phyloP scores from a whole-genome alignment of 2,888 invertebrate species.

The Uropetala carovei region DNA sequence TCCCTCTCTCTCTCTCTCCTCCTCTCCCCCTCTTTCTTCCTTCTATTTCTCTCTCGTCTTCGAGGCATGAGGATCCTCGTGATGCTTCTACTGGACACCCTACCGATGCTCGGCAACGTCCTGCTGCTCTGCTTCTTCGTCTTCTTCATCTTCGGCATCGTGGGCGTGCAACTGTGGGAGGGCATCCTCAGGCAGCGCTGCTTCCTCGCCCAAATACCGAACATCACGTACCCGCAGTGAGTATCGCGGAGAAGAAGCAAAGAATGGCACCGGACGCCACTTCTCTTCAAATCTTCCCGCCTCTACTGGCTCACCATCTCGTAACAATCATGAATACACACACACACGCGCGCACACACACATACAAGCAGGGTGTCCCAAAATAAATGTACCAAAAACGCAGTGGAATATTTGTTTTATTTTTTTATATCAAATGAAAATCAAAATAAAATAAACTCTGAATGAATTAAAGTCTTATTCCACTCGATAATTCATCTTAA shows the following conservation, averaged over 20 bases:
- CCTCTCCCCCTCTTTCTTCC: neutral
- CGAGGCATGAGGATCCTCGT: conserved; percentile 99
- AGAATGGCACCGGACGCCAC: no score
- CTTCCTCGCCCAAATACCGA: conserved; percentile 85
- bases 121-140: conserved; percentile 99
- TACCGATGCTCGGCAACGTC: conserved; percentile 99
- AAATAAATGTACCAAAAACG: no score
- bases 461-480: no score
- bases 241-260: conserved; percentile 73
- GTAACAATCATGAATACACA: no score
- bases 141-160: conserved; percentile 99
- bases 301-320: no score
- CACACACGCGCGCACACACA: no score
- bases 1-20: neutral
- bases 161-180: conserved; percentile 99
- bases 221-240: conserved; percentile 86
- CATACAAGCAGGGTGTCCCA: no score
- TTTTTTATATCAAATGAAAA: no score
- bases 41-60: neutral
- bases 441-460: no score
- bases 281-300: neutral
- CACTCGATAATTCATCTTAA: no score
- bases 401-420: no score
- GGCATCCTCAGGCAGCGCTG: conserved; percentile 97
- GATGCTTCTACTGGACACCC: conserved; percentile 97